Evolutionary conservation across 2,113 vertebrate genomes (phyloP).

Genomic region (Bucco capensis): DNA sequence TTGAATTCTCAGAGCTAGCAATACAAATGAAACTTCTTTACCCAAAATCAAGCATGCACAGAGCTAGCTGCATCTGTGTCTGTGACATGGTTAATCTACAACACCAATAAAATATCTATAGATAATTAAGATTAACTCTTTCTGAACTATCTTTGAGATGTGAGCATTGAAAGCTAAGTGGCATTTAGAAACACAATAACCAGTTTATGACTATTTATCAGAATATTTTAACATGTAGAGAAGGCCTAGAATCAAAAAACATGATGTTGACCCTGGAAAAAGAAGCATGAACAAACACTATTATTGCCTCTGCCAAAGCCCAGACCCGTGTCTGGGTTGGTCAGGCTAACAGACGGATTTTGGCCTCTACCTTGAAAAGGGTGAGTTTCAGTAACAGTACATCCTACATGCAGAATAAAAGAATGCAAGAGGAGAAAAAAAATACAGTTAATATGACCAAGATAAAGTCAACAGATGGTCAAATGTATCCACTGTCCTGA

Average conservation of each 20-base stretch:
- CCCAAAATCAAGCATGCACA: not conserved
- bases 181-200: not conserved
- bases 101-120: not conserved
- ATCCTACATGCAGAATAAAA: not conserved
- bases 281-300: not conserved
- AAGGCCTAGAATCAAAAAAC: not conserved
- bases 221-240: not conserved
- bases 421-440: not conserved
- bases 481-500: not conserved
- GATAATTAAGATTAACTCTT: not conserved
- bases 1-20: not conserved
- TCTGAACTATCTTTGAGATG: not conserved
- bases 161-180: not conserved
- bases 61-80: not conserved
- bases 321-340: not conserved
- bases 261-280: not conserved
- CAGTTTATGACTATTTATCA: not conserved
- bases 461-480: not conserved
- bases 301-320: not conserved
- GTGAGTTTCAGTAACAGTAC: not conserved
- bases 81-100: not conserved
- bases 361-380: not conserved
- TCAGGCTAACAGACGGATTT: not conserved
- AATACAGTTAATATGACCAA: not conserved
- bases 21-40: not conserved